Percentiles rank a stretch among this genome's conserved stretches.
phyloP scores from a whole-genome alignment of 92 coral and sea anemone genomes.

The Zoanthus solanderi region DNA sequence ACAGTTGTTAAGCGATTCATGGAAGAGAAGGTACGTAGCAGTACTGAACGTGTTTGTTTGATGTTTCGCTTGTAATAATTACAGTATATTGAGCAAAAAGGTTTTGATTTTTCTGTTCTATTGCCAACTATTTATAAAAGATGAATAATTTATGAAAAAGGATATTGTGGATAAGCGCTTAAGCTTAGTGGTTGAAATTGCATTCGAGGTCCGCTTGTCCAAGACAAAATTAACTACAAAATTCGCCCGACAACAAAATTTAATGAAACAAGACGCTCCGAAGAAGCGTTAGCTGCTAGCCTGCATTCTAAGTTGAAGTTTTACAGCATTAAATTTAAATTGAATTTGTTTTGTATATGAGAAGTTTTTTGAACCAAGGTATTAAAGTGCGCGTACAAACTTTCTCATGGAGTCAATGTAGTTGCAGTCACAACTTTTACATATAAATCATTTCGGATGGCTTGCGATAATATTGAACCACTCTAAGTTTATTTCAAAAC shows the following conservation, averaged over 20 bases:
- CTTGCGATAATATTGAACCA: not conserved
- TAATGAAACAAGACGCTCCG: not conserved
- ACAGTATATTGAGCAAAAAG: not conserved
- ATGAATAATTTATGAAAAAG: not conserved
- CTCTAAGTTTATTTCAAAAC: not conserved
- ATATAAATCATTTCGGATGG: not conserved
- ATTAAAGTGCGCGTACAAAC: not conserved
- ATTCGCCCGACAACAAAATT: not conserved
- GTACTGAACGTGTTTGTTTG: not conserved
- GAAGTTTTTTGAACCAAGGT: not conserved
- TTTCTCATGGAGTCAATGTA: not conserved
- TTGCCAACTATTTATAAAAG: not conserved
- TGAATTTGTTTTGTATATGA: not conserved
- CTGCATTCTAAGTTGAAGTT: not conserved
- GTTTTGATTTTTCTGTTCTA: not conserved
- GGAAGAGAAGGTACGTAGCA: not conserved
- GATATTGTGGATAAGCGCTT: not conserved
- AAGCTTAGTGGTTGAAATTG: not conserved
- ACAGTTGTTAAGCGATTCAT: not conserved
- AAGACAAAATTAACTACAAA: not conserved
- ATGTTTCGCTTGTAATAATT: not conserved
- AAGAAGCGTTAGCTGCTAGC: not conserved
- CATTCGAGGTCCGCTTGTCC: not conserved
- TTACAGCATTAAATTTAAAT: too few species aligned
- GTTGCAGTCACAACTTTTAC: not conserved